Evolutionary conservation across 1,140 invertebrate species (phyloP), one percentile per base, ranked within the genome.

Genomic region (Drosophila lacertosa): DNA sequence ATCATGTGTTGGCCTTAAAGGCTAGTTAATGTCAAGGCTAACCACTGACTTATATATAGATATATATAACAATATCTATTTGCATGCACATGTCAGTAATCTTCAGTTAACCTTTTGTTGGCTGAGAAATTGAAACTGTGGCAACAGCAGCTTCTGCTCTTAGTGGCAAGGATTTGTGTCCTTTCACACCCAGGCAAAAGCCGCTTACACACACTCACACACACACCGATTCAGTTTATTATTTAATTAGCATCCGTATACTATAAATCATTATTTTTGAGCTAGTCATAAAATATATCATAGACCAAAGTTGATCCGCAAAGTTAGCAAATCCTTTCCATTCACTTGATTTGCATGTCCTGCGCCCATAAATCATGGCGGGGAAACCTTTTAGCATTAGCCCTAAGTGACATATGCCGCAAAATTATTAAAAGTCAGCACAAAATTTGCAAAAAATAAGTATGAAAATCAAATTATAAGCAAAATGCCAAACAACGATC

Each of bases 171-270:
- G 32, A 32, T 33, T 33, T 45, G 53, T 26, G 33, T 26, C 16
- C 32, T 45, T 64, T 62, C 18, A 24, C 20, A 42, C 37, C 37
- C 16, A 42, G 5, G 51, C 13, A 45, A 50, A 79, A 79, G 72
- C 62, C 32, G 65, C 62, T 74, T 83, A 62, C 16, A 22, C 20
- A 48, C 20, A 42, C 20, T 39, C 16, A 51, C 20, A 40, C 35
- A 26, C 35, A 39, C 35, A 16, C n/a, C n/a, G n/a, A n/a, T 2
- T 7, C 6, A 16, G 7, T 6, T 39, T 26, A 15, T n/a, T n/a
- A 47, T 35, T 24, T 10, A 16, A 22, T 39, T 53, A 20, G n/a
- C n/a, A n/a, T n/a, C n/a, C n/a, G n/a, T 40, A 42, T 53, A 15
- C 9, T 29, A 39, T 57, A 58, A 57, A 32, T 39, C 22, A 40